Evolutionary conservation across 2,888 invertebrate genomes (phyloP).

Genomic region (Idaea straminata): DNA sequence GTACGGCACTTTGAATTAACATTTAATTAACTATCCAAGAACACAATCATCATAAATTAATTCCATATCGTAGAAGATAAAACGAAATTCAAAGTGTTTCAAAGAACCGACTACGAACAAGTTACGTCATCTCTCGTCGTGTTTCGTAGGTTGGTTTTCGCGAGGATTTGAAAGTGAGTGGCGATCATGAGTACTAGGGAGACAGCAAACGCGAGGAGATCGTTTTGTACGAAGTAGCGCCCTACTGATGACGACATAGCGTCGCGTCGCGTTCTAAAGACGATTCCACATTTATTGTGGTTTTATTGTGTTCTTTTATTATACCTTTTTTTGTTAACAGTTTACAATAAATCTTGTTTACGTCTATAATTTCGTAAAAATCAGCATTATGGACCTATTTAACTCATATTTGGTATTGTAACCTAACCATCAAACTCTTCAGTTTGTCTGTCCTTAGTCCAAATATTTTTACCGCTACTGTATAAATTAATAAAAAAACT

Average conservation of each 20-base stretch:
- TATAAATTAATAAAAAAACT: neutral
- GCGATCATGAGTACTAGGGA: slow-evolving; percentile 52
- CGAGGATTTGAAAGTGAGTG: slow-evolving; percentile 60
- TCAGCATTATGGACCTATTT: neutral
- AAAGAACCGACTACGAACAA: neutral
- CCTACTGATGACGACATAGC: slow-evolving; percentile 4
- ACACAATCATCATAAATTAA: slow-evolving; percentile 1
- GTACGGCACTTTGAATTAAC: neutral
- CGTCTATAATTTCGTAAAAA: neutral
- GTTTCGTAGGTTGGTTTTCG: slow-evolving; percentile 31
- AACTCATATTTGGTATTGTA: too few species aligned
- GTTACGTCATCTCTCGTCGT: slow-evolving; percentile 26
- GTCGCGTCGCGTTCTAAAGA: neutral
- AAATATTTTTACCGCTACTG: neutral
- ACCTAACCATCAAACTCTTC: too few species aligned
- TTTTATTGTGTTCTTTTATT: too few species aligned
- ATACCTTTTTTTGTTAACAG: neutral
- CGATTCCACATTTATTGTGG: neutral
- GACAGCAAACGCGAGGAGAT: slow-evolving; percentile 39
- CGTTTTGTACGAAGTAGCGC: slow-evolving; percentile 16
- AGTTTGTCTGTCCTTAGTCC: neutral
- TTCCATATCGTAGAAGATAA: neutral
- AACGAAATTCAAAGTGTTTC: neutral
- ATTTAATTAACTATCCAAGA: neutral
- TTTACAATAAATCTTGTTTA: neutral